Conservation (phyloP, 2,113 vertebrate genomes). For the Ptilonorhynchus violaceus region DNA sequence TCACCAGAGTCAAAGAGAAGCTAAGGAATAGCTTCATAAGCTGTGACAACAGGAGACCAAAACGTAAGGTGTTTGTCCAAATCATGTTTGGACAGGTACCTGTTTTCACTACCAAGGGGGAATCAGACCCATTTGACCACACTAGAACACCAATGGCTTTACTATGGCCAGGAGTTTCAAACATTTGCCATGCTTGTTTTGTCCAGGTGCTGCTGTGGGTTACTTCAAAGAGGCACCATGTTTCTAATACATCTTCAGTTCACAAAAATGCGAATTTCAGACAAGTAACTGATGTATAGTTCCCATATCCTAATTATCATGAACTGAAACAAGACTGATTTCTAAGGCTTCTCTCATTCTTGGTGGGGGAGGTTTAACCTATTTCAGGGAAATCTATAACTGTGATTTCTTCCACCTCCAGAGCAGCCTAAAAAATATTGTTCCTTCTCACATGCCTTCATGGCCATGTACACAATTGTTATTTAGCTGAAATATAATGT, state of each 20-base stretch:
- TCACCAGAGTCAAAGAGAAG: background rate
- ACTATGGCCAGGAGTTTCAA: background rate
- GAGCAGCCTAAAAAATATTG: background rate
- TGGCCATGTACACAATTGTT: fast-evolving
- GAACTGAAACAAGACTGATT: background rate
- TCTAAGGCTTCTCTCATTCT: background rate
- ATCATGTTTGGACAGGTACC: background rate
- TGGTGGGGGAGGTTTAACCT: background rate
- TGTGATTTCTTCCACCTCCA: background rate
- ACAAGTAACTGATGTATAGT: background rate
- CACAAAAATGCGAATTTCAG: background rate
- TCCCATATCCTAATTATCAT: background rate
- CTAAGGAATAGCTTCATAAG: background rate
- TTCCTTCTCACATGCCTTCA: background rate
- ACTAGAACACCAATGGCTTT: background rate
- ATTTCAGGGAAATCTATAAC: background rate
- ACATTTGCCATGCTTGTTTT: background rate
- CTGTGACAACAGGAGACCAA: background rate
- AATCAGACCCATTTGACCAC: background rate
- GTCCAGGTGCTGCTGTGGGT: background rate
- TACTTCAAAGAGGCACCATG: background rate
- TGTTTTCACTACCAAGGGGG: too few relatives aligned
- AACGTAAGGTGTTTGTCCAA: background rate
- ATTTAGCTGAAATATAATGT: background rate
- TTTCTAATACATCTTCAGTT: background rate